Conservation (phyloP, 2,888 invertebrate genomes). For the Ephialtes manifestator region DNA sequence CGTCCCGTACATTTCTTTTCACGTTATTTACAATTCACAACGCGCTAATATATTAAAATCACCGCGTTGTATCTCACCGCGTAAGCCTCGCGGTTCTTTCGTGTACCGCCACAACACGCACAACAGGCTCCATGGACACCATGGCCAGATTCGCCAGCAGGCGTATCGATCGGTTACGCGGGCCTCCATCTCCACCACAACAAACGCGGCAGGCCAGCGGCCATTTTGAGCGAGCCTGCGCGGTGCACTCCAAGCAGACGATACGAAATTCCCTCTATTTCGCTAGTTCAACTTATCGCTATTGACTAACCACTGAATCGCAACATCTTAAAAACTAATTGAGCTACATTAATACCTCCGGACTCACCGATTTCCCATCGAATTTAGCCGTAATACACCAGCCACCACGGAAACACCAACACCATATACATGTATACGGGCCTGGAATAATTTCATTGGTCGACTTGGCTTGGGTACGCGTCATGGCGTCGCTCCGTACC, state of each 20-base stretch:
- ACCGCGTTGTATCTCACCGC: conserved; percentile 71
- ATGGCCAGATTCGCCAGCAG: conserved; percentile 80
- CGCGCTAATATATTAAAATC: background rate
- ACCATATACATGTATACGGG: conserved; percentile 81
- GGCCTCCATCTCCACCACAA: conserved; percentile 78
- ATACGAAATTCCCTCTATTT: conserved; percentile 78
- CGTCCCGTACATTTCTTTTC: conserved; percentile 53
- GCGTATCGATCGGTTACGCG: conserved; percentile 83
- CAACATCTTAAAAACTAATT: conserved; percentile 34
- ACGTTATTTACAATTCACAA: conserved; percentile 21
- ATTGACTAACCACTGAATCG: conserved; percentile 45
- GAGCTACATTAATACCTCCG: conserved; percentile 46
- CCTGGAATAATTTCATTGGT: conserved; percentile 82
- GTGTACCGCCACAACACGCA: conserved; percentile 79
- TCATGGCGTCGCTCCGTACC: conserved; percentile 78
- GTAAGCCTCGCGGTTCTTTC: conserved; percentile 74
- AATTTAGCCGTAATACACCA: conserved; percentile 74
- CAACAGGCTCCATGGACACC: conserved; percentile 82
- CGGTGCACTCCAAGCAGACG: conserved; percentile 84
- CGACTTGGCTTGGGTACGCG: conserved; percentile 74
- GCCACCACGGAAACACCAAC: conserved; percentile 80
- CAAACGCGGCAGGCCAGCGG: conserved; percentile 80
- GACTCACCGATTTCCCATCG: conserved; percentile 78
- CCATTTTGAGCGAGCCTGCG: conserved; percentile 86
- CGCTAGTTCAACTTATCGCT: too few species aligned